Evolutionary conservation across 2,113 vertebrate species (phyloP).

Genomic region (Cyprinus carpio): DNA sequence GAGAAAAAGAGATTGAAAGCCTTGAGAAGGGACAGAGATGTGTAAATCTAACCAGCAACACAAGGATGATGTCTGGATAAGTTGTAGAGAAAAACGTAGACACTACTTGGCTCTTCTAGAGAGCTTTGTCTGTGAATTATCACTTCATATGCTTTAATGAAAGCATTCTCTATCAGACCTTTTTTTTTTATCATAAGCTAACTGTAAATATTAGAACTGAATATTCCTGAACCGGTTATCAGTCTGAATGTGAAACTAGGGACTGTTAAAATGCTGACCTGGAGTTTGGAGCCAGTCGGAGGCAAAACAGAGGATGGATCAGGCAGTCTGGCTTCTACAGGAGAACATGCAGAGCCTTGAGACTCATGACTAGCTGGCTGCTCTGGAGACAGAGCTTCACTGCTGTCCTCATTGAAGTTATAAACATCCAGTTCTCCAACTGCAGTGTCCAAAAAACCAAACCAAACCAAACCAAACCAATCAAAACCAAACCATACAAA

Average conservation of each 20-base stretch:
- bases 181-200: background rate
- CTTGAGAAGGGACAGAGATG: background rate
- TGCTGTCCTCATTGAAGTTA: constrained; percentile 89
- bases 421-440: constrained; percentile 82
- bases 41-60: background rate
- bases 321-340: constrained; percentile 79
- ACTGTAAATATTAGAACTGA: background rate
- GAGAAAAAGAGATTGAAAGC: constrained; percentile 45
- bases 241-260: background rate
- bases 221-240: no score
- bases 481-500: no score
- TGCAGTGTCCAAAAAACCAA: constrained; percentile 53
- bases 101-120: background rate
- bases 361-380: constrained; percentile 95
- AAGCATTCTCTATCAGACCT: background rate
- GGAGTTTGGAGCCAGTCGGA: constrained; percentile 64
- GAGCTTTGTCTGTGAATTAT: background rate
- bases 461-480: no score
- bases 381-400: constrained; percentile 90
- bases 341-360: constrained; percentile 86
- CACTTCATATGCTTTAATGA: background rate
- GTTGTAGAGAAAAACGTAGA: background rate
- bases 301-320: constrained; percentile 79
- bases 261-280: constrained; percentile 65
- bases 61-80: background rate